Percentiles rank a stretch among this genome's conserved stretches.
These are phyloP conservation scores for Ostrea denselamellosa DNA, from an alignment of 1,140 invertebrate genomes.

Conservation along the genomic window DNA sequence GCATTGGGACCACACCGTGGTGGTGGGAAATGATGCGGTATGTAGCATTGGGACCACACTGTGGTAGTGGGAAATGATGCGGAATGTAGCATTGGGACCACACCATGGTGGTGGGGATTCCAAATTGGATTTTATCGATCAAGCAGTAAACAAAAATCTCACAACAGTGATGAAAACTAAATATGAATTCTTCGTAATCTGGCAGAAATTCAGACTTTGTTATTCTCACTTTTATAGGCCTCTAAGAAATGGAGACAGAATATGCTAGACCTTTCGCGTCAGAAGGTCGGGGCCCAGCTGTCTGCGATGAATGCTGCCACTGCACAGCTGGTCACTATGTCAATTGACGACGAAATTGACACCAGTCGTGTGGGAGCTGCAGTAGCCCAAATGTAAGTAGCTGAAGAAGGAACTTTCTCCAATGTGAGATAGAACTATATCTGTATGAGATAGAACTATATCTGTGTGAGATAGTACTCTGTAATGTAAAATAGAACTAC, in stretches of 20 bases:
- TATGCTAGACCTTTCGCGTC: slow-evolving; percentile 93
- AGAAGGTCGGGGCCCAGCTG: slow-evolving; percentile 96
- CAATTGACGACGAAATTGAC: slow-evolving; percentile 85
- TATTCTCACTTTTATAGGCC: slow-evolving; percentile 78
- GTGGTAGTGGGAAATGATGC: slow-evolving; percentile 87
- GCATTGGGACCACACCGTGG: background rate
- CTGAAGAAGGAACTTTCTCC: too few relatives aligned
- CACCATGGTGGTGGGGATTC: too few relatives aligned
- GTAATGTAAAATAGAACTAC: too few relatives aligned
- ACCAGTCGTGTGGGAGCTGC: slow-evolving; percentile 97
- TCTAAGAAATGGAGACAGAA: slow-evolving; percentile 95
- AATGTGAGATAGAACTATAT: too few relatives aligned
- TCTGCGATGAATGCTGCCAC: slow-evolving; percentile 99
- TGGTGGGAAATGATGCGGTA: slow-evolving; percentile 85
- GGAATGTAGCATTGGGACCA: slow-evolving; percentile 60
- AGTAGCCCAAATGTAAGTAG: slow-evolving; percentile 91
- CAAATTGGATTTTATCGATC: too few relatives aligned
- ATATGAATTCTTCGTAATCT: background rate
- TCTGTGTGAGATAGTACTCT: too few relatives aligned
- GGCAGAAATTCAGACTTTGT: background rate
- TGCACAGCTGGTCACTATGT: slow-evolving; percentile 97
- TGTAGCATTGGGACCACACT: slow-evolving; percentile 48
- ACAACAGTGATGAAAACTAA: background rate
- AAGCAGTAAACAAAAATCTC: too few relatives aligned
- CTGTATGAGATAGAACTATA: too few relatives aligned